Conservation (phyloP, 2,888 invertebrate species). For the Sceliomorpha sp. region DNA sequence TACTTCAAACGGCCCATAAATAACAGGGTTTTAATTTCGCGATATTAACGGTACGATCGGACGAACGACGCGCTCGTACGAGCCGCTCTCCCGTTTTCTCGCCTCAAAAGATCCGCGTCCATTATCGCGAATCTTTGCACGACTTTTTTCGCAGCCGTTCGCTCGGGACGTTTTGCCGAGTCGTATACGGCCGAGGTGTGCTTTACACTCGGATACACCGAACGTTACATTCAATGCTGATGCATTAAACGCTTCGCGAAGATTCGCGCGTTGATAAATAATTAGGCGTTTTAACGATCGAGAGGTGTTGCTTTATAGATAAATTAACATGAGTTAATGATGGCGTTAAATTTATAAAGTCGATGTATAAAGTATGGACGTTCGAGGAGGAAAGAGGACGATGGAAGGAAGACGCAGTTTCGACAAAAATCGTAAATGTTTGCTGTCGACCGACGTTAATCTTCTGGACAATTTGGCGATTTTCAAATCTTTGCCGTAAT, state of each 20-base stretch:
- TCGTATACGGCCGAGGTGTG: neutral
- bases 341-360: no score
- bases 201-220: constrained; percentile 8
- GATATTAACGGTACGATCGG: constrained; percentile 76
- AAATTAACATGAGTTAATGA: no score
- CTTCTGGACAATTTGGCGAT: no score
- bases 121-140: constrained; percentile 26
- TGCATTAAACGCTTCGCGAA: neutral
- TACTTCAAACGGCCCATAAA: constrained; percentile 78
- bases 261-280: neutral
- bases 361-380: no score
- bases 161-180: neutral
- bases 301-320: no score
- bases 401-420: no score
- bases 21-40: constrained; percentile 77
- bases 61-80: constrained; percentile 16
- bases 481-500: no score
- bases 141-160: constrained; percentile 17
- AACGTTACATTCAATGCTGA: no score
- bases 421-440: no score
- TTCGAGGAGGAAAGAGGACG: no score
- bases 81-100: neutral
- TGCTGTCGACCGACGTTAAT: no score
- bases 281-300: no score
- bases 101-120: constrained; percentile 10